phyloP scores from a whole-genome alignment of 2,113 vertebrate species.

The Catharus bicknelli region DNA sequence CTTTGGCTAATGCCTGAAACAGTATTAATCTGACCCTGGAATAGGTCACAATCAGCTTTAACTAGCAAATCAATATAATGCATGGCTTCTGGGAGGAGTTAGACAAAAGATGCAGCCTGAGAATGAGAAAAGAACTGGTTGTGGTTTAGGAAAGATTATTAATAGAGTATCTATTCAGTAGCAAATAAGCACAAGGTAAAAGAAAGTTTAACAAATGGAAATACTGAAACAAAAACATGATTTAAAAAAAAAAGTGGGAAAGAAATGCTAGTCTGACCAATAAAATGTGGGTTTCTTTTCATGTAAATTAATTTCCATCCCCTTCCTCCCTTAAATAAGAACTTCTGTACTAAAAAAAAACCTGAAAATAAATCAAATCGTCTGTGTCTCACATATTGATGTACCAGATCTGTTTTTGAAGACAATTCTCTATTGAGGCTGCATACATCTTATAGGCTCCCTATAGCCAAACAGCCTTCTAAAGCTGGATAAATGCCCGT shows the following conservation, averaged over 20 bases:
- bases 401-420: conserved; percentile 33
- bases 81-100: conserved; percentile 10
- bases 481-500: conserved; percentile 1
- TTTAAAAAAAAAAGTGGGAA: background rate
- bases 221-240: background rate
- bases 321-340: background rate
- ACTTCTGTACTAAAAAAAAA: background rate
- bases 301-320: background rate
- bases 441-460: background rate
- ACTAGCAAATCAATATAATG: conserved; percentile 9
- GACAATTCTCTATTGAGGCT: conserved; percentile 4
- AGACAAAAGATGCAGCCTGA: background rate
- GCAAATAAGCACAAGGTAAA: conserved; percentile 13
- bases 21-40: conserved; percentile 43
- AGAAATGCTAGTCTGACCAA: conserved; percentile 32
- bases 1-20: conserved; percentile 71
- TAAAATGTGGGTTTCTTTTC: background rate
- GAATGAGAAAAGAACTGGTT: background rate
- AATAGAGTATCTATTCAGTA: background rate
- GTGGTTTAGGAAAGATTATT: background rate
- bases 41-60: background rate
- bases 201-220: background rate
- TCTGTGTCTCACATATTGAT: background rate
- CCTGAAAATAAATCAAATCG: background rate
- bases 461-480: conserved; percentile 37